Evolutionary conservation across 1,140 invertebrate genomes (phyloP), one percentile per base, ranked within the genome.

Genomic region (Temnothorax curvispinosus): DNA sequence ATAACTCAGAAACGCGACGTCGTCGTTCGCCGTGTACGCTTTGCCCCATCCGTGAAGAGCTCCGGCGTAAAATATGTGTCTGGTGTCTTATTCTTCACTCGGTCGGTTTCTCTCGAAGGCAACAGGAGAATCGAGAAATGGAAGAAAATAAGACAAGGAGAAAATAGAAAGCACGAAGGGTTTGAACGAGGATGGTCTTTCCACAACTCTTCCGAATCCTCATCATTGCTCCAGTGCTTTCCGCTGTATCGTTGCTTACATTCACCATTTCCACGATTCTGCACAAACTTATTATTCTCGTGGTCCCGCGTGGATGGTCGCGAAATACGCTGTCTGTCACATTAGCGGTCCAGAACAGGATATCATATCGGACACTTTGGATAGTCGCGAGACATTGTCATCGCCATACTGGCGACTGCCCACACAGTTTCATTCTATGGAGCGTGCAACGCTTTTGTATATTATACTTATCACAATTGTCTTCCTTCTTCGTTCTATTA

Each of bases 81-180:
- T 95, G 94, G 94, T 93, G 91, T 95, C 93, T 94, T 95, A 95
- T 95, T 95, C 94, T 94, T 95, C 94, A 94, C 92, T 92, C 94
- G 94, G 90, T 93, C 93, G 75, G 82, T 87, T 88, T 84, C 89
- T 90, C 58, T 44, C 58, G 69, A 71, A 82, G 78, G 60, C 76
- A 47, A 32, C 76, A 69, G 85, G n/a, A 64, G 80, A 76, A 87
- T 72, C 62, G 72, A 80, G 85, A 60, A 87, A 88, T 67, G 35
- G 87, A 84, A 67, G 84, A 32, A 50, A 72, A 60, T 74, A 77
- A 71, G 87, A 86, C 81, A 85, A 88, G 82, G 72, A 88, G 88
- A 76, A 64, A 41, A 69, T 62, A 60, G 54, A 35, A 64, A 81
- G 54, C 65, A 41, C 35, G 32, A 74, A 38, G 65, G 78, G 69